Evolutionary conservation across 1,140 invertebrate genomes (phyloP).

Genomic region (Mesaphorura yosii): DNA sequence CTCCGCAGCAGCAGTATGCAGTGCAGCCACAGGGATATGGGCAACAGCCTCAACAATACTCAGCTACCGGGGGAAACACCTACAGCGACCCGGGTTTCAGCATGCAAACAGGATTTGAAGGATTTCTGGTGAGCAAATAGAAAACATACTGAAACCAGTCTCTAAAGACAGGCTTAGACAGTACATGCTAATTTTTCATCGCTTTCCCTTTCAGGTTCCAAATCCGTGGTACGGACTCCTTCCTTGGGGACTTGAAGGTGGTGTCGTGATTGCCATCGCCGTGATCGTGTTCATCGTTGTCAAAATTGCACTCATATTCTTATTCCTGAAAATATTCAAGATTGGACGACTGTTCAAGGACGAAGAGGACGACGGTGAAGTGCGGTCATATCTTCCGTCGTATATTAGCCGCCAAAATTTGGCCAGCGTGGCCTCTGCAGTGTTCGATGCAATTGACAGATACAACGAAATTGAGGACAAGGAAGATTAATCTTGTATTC

Average conservation of each 20-base stretch:
- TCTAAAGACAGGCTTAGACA: neutral
- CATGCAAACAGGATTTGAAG: slow-evolving; percentile 24
- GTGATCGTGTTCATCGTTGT: slow-evolving; percentile 21
- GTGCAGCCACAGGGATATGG: neutral
- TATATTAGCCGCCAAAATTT: slow-evolving; percentile 11
- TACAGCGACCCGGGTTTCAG: neutral
- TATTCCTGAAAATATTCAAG: neutral
- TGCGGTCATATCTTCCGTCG: neutral
- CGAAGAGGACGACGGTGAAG: neutral
- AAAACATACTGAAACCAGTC: no score
- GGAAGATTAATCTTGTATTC: no score
- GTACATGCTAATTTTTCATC: neutral
- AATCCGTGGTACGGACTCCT: slow-evolving; percentile 27
- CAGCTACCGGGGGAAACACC: no score
- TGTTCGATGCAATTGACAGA: slow-evolving; percentile 25
- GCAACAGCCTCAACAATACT: neutral
- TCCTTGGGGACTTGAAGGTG: slow-evolving; percentile 29
- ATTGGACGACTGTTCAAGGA: neutral
- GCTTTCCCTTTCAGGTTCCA: slow-evolving; percentile 18
- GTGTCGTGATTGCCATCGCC: slow-evolving; percentile 24
- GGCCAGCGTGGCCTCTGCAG: slow-evolving; percentile 11
- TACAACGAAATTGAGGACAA: slow-evolving; percentile 23
- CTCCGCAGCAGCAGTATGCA: neutral
- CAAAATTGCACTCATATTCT: neutral
- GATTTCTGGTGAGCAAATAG: slow-evolving; percentile 25